Conservation (phyloP, 2,113 vertebrate species). For the Corythornis vintsioides region DNA sequence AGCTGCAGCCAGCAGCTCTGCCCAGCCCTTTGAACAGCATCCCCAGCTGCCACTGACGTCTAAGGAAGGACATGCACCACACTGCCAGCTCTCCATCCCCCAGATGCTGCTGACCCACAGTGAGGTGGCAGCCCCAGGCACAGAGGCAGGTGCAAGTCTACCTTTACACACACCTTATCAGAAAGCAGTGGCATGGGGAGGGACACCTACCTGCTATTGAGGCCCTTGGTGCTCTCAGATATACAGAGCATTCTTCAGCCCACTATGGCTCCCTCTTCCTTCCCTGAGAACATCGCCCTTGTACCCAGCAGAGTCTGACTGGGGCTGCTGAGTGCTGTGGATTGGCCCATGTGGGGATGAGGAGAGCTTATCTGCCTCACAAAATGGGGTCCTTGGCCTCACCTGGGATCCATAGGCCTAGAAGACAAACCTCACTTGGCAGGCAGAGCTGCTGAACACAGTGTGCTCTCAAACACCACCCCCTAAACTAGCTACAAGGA, state of each 20-base stretch:
- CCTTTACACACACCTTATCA: too few species aligned
- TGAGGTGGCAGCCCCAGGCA: not conserved
- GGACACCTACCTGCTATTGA: not conserved
- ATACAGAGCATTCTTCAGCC: not conserved
- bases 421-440: not conserved
- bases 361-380: not conserved
- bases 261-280: not conserved
- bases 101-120: accelerated
- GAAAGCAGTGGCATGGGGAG: not conserved
- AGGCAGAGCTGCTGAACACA: not conserved
- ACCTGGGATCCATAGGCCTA: accelerated
- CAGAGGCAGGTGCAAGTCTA: not conserved
- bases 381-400: not conserved
- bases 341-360: not conserved
- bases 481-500: not conserved
- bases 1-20: not conserved
- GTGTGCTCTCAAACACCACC: not conserved
- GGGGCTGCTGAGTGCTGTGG: not conserved
- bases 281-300: not conserved
- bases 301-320: not conserved
- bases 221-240: accelerated
- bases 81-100: not conserved
- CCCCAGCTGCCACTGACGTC: not conserved
- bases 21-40: not conserved
- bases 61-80: accelerated